Conservation (phyloP, 2,888 invertebrate species). For the Eulithis testata region DNA sequence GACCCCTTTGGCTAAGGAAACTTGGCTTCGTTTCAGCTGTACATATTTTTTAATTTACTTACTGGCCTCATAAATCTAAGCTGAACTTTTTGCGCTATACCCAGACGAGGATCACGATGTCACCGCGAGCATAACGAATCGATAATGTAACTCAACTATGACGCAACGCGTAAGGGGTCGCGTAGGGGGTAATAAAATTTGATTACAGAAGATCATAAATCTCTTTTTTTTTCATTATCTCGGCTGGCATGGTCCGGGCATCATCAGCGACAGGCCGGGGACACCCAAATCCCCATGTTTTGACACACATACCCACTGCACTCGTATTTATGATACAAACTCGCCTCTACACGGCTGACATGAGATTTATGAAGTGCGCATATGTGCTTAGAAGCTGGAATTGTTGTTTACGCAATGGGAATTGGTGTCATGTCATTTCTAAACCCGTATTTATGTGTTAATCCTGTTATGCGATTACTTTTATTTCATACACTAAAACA, state of each 20-base stretch:
- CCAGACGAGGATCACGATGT: constrained; percentile 39
- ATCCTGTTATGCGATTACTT: constrained; percentile 45
- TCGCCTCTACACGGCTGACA: constrained; percentile 70
- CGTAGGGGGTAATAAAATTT: constrained; percentile 77
- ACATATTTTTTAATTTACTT: constrained; percentile 46
- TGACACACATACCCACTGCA: constrained; percentile 76
- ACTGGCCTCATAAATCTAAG: constrained; percentile 34
- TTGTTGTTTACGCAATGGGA: constrained; percentile 66
- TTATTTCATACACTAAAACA: not conserved
- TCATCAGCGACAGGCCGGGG: constrained; percentile 60
- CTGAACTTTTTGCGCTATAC: constrained; percentile 28
- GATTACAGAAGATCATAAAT: constrained; percentile 83
- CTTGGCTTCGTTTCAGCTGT: constrained; percentile 64
- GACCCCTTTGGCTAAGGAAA: constrained; percentile 76
- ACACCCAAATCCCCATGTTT: constrained; percentile 78
- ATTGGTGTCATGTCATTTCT: constrained; percentile 53
- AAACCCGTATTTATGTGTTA: constrained; percentile 48
- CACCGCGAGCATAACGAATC: constrained; percentile 52
- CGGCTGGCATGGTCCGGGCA: constrained; percentile 59
- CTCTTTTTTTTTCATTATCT: constrained; percentile 82
- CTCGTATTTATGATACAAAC: constrained; percentile 73
- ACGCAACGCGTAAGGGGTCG: constrained; percentile 65
- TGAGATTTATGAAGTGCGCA: constrained; percentile 81
- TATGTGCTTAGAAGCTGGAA: constrained; percentile 76
- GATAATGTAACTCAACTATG: constrained; percentile 59